Evolutionary conservation across 2,113 vertebrate genomes (phyloP).

Genomic region (Scophthalmus maximus): DNA sequence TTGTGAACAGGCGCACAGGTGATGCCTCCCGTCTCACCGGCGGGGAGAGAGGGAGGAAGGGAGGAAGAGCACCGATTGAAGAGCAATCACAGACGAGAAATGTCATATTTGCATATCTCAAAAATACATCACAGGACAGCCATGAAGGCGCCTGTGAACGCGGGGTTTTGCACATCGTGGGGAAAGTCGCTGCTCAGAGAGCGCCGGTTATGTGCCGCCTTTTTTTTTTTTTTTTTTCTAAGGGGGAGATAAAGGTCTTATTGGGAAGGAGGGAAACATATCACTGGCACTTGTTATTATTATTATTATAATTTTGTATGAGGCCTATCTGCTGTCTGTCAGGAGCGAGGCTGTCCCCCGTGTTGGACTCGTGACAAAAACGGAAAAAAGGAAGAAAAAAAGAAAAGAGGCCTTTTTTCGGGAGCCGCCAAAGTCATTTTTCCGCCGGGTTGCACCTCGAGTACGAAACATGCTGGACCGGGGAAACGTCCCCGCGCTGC

Average conservation of each 20-base stretch:
- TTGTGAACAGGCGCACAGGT: conserved; percentile 42
- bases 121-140: conserved; percentile 70
- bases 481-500: neutral
- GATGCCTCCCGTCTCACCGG: conserved; percentile 16
- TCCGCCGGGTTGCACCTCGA: conserved; percentile 10
- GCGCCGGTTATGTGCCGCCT: conserved; percentile 58
- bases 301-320: conserved; percentile 2
- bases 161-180: conserved; percentile 71
- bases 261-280: conserved; percentile 38
- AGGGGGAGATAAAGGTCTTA: conserved; percentile 69
- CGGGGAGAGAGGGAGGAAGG: conserved; percentile 8
- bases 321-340: conserved; percentile 19
- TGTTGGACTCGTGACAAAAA: conserved; percentile 3
- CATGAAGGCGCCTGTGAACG: conserved; percentile 61
- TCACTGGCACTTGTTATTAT: conserved; percentile 14
- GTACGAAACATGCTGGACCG: conserved; percentile 7
- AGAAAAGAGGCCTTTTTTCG: neutral
- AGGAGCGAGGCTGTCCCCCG: conserved; percentile 3
- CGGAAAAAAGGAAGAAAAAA: too few species aligned
- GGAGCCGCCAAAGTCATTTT: conserved; percentile 31
- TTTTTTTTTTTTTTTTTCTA: too few species aligned
- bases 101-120: conserved; percentile 79
- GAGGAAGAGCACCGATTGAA: conserved; percentile 36
- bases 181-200: conserved; percentile 60
- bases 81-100: conserved; percentile 71